phyloP scores from a whole-genome alignment of 2,113 vertebrate genomes.

The Seriola aureovittata region DNA sequence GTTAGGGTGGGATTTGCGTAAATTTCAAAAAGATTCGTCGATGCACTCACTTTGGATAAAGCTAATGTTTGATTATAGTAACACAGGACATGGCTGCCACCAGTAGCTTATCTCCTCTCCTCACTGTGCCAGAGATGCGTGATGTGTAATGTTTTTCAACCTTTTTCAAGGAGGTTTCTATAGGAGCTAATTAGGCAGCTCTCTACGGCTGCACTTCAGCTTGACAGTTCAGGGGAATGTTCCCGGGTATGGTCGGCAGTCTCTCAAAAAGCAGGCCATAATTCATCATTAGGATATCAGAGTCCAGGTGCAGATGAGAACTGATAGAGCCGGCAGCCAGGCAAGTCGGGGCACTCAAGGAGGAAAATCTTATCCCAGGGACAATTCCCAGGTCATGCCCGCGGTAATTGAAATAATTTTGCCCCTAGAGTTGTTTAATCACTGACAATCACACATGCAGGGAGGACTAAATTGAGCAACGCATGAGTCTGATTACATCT shows the following conservation, averaged over 20 bases:
- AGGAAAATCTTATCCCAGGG: conserved; percentile 96
- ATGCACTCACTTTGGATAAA: background rate
- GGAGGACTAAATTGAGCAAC: conserved; percentile 87
- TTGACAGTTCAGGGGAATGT: conserved; percentile 90
- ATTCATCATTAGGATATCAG: conserved; percentile 99
- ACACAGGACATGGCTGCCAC: background rate
- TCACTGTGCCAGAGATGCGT: background rate
- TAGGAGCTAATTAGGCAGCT: conserved; percentile 89
- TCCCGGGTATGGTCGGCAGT: conserved; percentile 89
- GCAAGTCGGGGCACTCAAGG: conserved; percentile 87
- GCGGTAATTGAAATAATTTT: conserved; percentile 98
- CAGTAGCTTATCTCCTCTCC: conserved; percentile 5
- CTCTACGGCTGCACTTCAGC: conserved; percentile 86
- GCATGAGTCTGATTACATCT: conserved; percentile 77
- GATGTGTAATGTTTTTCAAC: conserved; percentile 78
- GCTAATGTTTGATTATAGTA: background rate
- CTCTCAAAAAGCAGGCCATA: conserved; percentile 92
- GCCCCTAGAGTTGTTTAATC: conserved; percentile 96
- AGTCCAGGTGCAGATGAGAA: conserved; percentile 98
- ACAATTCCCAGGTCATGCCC: conserved; percentile 94
- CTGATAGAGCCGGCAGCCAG: conserved; percentile 94
- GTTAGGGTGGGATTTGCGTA: background rate
- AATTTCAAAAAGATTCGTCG: background rate
- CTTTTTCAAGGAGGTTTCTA: conserved; percentile 72
- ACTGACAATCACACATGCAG: conserved; percentile 93